Evolutionary conservation across 2,113 vertebrate genomes (phyloP), one percentile per base, ranked within the genome.

Genomic region (Cheirogaleus medius): DNA sequence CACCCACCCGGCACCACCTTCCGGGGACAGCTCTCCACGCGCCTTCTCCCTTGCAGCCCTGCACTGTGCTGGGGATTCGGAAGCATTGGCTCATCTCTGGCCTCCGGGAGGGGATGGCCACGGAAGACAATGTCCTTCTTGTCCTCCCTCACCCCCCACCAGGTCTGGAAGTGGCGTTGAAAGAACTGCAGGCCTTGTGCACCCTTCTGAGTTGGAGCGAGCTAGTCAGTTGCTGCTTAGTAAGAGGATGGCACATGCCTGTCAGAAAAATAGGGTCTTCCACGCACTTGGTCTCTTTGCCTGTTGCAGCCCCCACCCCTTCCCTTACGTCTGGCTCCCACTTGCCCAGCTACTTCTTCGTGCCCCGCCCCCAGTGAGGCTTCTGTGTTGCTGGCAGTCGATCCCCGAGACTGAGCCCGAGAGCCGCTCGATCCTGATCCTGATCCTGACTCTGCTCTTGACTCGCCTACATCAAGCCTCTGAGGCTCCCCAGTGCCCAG

Each of bases 401-500:
- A 10, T 56, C 29, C 69, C n/a, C 52, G 1, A 3, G 49, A 6
- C 69, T 77, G 52, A 52, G 29, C 29, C 17, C 1, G 20, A 18
- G 87, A 77, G 47, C 39, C 52, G 0, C 17, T 54, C 60, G 0
- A 1, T 56, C 42, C 64, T 58, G 3, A 8, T 29, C 27, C 56
- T 3, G 15, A 32, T 23, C 17, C 23, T 18, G 7, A 5, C 39
- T 83, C 42, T 20, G 6, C 27, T 82, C 71, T 23, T n/a, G 6
- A 32, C 39, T 15, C 0, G 0, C 14, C 27, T 2, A 6, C 0
- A 2, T 42, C 32, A 25, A 23, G 7, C 29, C 15, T n/a, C 58
- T 0, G 0, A 10, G 29, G 17, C 25, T 37, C 74, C 80, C 52
- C 15, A 0, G 29, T 0, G 0, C 27, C 52, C 0, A 8, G 42